Evolutionary conservation across 1,140 invertebrate genomes (phyloP).

Genomic region (Amphibalanus amphitrite): DNA sequence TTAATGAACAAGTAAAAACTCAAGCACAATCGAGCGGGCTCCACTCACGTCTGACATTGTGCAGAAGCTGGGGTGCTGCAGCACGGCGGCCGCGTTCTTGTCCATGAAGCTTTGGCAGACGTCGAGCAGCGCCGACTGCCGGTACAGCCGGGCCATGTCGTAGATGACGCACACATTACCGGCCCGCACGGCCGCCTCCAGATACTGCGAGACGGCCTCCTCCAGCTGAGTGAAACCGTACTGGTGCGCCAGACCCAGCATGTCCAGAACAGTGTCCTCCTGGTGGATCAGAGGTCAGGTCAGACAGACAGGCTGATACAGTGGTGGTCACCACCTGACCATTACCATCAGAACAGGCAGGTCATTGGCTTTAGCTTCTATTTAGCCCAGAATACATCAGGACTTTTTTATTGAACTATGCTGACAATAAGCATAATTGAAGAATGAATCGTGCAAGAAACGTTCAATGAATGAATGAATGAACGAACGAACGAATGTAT

Average conservation of each 20-base stretch:
- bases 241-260: slow-evolving; percentile 74
- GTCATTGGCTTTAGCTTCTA: too few species aligned
- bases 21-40: too few species aligned
- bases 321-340: not conserved
- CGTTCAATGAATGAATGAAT: too few species aligned
- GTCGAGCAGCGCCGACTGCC: slow-evolving; percentile 38
- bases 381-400: too few species aligned
- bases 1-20: too few species aligned
- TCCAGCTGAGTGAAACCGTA: slow-evolving; percentile 89
- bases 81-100: slow-evolving; percentile 61
- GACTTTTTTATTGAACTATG: too few species aligned
- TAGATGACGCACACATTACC: slow-evolving; percentile 84
- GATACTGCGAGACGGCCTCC: slow-evolving; percentile 75
- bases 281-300: slow-evolving; percentile 20
- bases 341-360: too few species aligned
- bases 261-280: slow-evolving; percentile 72
- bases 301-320: slow-evolving; percentile 4
- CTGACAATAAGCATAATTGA: too few species aligned
- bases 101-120: slow-evolving; percentile 63
- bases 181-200: slow-evolving; percentile 67
- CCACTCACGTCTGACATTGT: slow-evolving; percentile 54
- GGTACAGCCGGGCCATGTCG: slow-evolving; percentile 66
- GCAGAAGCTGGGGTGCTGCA: slow-evolving; percentile 65
- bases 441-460: too few species aligned
- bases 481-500: too few species aligned